Conservation (phyloP, 2,888 invertebrate genomes). For the Leucoma salicis region DNA sequence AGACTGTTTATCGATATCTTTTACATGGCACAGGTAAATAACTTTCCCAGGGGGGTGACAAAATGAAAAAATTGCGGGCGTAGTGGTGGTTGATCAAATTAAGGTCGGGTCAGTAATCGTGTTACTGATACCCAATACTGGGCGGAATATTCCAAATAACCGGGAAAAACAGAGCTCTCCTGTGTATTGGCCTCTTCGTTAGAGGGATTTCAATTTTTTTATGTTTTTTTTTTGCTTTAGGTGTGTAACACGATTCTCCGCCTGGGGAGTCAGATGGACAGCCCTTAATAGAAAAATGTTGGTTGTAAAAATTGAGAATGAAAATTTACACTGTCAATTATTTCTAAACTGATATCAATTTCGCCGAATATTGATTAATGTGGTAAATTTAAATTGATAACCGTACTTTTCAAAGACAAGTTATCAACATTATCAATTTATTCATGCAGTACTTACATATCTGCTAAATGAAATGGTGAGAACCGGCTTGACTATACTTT, state of each 20-base stretch:
- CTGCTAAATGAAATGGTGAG: no score
- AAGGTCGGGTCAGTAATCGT: conserved; percentile 79
- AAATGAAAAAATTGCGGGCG: conserved; percentile 60
- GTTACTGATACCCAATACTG: conserved; percentile 78
- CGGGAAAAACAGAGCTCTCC: conserved; percentile 71
- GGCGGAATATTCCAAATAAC: conserved; percentile 67
- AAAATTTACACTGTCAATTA: conserved; percentile 67
- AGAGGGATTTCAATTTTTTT: conserved; percentile 73
- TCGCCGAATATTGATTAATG: conserved; percentile 27
- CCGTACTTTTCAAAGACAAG: conserved; percentile 1
- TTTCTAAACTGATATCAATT: conserved; percentile 43
- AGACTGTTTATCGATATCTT: conserved; percentile 35
- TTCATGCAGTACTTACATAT: no score
- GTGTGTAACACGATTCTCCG: conserved; percentile 67
- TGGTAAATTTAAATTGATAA: neutral
- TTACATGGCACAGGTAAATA: conserved; percentile 52
- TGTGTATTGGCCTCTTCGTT: conserved; percentile 76
- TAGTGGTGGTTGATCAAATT: conserved; percentile 70
- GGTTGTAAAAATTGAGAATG: conserved; percentile 60
- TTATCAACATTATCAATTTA: no score
- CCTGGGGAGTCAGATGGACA: conserved; percentile 64
- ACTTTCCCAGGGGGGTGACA: conserved; percentile 48
- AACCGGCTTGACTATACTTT: no score
- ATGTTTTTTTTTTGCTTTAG: conserved; percentile 54
- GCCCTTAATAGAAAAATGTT: conserved; percentile 75